Base-by-base conservation (phyloP, 2,113 vertebrate genomes). In the Melierax canorus region DNA sequence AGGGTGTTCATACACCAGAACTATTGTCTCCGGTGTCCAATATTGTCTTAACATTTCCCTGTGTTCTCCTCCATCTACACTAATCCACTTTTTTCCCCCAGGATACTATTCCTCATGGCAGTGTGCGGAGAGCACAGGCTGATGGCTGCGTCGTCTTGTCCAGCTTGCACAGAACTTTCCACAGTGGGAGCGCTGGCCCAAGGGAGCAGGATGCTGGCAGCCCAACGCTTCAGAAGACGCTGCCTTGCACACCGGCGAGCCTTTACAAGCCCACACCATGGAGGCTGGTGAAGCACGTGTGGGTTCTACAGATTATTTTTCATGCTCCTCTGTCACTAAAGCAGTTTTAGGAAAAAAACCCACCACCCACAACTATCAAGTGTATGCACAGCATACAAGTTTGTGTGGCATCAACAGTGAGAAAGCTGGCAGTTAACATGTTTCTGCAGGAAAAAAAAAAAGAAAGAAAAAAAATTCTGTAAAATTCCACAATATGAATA, bases 71-170 rank as follows among this genome's bases (percentile, higher is more conserved):
- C 38, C 23, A 32, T 6, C 56, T 43, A 63, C 27, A 15, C 12
- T 26, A 7, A 69, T 38, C 22, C 18, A 3, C 11, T 27, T 17
- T 10, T 4, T 4, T 4, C 1, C 15, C 8, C 34, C 20, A 9
- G 3, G 45, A 38, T 24, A 20, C 27, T 60, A 23, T 6, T 39
- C 53, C 69, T 51, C 26, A 45, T 11, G 51, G 59, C 19, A 23
- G 17, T 0, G 6, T 5, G 11, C 4, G 29, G 39, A 26, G 60
- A 88, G 59, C 6, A 27, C 22, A 13, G 46, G 38, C 30, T 0
- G 5, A 76, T 0, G 9, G 75, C 24, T 27, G 50, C 0, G 3
- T 18, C 0, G 0, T 12, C 64, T 69, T 3, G 11, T 63, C 34
- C 84, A 55, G 36, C 63, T 63, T 12, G 50, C 59, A 79, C 23